A percentile compares a stretch with the other conserved stretches of the same genome.
phyloP scores from a whole-genome alignment of 2,113 vertebrate species.

The Vulpes vulpes region DNA sequence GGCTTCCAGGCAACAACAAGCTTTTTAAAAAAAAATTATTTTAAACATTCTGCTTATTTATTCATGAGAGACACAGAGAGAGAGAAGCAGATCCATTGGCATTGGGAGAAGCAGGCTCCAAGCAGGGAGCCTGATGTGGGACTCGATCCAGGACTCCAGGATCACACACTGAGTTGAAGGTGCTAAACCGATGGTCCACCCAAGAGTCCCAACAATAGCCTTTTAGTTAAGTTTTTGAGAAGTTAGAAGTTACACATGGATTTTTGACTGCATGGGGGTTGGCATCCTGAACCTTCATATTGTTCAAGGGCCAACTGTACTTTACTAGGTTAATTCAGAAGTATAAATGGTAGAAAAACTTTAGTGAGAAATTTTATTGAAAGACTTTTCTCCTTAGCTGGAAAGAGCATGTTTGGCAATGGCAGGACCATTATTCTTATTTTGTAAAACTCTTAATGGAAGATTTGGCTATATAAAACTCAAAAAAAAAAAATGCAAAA shows the following conservation, averaged over 20 bases:
- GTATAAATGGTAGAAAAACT: neutral
- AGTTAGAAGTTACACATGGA: neutral
- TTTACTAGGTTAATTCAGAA: conserved; percentile 41
- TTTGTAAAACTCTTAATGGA: neutral
- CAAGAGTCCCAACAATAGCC: neutral
- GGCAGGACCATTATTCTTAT: neutral
- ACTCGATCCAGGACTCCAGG: too few relatives aligned
- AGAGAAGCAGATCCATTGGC: too few relatives aligned
- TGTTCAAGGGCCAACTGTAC: neutral
- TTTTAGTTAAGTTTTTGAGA: neutral
- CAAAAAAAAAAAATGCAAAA: neutral
- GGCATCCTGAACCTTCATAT: neutral
- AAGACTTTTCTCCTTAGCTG: neutral
- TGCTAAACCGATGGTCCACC: too few relatives aligned
- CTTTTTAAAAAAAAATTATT: neutral
- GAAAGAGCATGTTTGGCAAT: neutral
- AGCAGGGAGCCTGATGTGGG: too few relatives aligned
- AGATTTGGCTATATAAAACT: neutral
- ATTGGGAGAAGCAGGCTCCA: too few relatives aligned
- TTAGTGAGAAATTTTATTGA: neutral
- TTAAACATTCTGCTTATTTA: too few relatives aligned
- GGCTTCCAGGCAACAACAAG: neutral
- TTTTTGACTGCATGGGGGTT: neutral
- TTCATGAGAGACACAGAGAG: too few relatives aligned
- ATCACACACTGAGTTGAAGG: too few relatives aligned